phyloP scores from a whole-genome alignment of 1,140 invertebrate genomes.

The Psix sp. region DNA sequence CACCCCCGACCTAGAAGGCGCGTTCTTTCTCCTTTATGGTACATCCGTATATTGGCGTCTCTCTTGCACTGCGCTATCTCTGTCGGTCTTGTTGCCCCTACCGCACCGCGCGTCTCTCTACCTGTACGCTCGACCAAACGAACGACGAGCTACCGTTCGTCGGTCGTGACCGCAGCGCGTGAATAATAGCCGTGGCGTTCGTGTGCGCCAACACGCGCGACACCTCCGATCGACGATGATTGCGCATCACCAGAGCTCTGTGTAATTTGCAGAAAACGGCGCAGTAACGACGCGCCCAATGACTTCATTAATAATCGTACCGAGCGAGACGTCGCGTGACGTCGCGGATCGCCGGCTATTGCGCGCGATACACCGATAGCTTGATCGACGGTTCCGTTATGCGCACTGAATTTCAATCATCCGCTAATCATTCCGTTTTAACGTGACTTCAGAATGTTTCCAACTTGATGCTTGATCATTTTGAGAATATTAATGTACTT shows the following conservation, averaged over 20 bases:
- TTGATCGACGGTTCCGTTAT: constrained; percentile 24
- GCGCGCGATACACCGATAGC: constrained; percentile 14
- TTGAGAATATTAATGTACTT: no score
- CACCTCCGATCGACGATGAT: constrained; percentile 51
- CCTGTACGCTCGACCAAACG: constrained; percentile 50
- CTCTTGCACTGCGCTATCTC: constrained; percentile 8
- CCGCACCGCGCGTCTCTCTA: constrained; percentile 17
- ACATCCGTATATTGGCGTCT: constrained; percentile 17
- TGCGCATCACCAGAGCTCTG: constrained; percentile 20
- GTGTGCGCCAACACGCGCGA: constrained; percentile 45
- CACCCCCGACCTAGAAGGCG: not conserved
- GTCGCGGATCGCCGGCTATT: constrained; percentile 45
- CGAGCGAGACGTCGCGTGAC: constrained; percentile 49
- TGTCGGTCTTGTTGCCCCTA: constrained; percentile 18
- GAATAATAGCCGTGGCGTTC: constrained; percentile 58
- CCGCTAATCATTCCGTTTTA: no score
- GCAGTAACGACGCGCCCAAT: constrained; percentile 38
- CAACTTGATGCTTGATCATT: no score
- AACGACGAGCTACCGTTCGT: constrained; percentile 59
- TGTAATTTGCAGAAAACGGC: constrained; percentile 49
- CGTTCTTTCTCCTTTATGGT: not conserved
- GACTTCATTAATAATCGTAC: constrained; percentile 48
- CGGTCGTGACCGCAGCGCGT: constrained; percentile 59
- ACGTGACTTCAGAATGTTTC: no score
- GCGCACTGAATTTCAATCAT: not conserved